Base-by-base conservation (phyloP, 2,797 vertebrate species). In the Tinamus major region DNA sequence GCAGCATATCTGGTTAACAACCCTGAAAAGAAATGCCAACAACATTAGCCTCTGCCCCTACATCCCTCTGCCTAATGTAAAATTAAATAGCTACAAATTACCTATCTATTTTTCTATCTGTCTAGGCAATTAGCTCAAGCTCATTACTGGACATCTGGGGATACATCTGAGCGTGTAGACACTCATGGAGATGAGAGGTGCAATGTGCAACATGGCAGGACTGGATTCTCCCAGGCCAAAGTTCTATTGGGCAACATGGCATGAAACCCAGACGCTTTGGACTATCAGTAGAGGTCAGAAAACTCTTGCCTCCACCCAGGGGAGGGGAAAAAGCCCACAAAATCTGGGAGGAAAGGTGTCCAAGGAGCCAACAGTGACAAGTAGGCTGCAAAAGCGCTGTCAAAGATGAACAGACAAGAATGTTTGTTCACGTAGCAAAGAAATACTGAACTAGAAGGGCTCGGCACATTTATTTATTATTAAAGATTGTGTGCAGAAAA, bases 61-160 rank as follows among this genome's bases (percentile, higher is more conserved):
- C 91, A 96, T 92, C 95, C 94, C 90, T 95, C 80, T 44, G 58
- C 90, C 93, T 95, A 95, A 95, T 95, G 95, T 95, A 96, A 95
- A 95, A 96, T 96, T 95, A 95, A 96, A 95, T 91, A 92, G 93
- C 95, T 95, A 96, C 94, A 96, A 95, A 96, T 96, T 96, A 95
- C 92, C 94, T 94, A 94, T 94, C 94, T 95, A 92, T 96, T 96
- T 94, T 95, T 95, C 94, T 95, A 95, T 95, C 93, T 96, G 94
- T 91, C 90, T 95, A 95, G 64, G 85, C 94, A 96, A 96, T 96
- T 96, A 96, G 92, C 85, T 83, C 62, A 0, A 63, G 83, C 83
- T 95, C 90, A 91, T 96, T 96, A 93, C 95, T 87, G 94, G 94
- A 95, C 93, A 84, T 91, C 14, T 82, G 93, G 93, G 92, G 91